Evolutionary conservation across 1,140 invertebrate species (phyloP).

Genomic region (Papilio xuthus): DNA sequence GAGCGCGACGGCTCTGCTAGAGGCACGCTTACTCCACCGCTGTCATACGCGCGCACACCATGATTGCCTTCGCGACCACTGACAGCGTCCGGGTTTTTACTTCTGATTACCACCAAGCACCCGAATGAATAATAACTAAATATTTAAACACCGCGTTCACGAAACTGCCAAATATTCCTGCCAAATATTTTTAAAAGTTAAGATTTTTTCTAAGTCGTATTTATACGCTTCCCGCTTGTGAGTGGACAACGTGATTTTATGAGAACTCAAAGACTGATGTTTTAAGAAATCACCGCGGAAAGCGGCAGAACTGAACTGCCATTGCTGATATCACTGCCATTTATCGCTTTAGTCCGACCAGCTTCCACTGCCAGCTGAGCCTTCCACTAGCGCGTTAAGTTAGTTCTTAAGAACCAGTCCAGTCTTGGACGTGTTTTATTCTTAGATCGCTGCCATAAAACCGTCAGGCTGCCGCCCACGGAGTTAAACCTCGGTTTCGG

Average conservation of each 20-base stretch:
- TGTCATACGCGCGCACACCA: conserved; percentile 61
- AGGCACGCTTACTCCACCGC: conserved; percentile 71
- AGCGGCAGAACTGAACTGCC: conserved; percentile 43
- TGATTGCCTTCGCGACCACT: conserved; percentile 54
- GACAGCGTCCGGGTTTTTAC: conserved; percentile 45
- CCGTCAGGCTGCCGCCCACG: conserved; percentile 53
- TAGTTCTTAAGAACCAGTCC: conserved; percentile 50
- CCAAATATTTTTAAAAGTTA: conserved; percentile 63
- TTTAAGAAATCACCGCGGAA: conserved; percentile 26
- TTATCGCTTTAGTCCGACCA: conserved; percentile 45
- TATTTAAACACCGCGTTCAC: conserved; percentile 52
- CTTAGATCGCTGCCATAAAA: conserved; percentile 48
- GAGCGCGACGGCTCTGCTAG: conserved; percentile 59
- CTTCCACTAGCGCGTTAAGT: conserved; percentile 61
- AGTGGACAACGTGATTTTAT: conserved; percentile 37
- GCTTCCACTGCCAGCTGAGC: conserved; percentile 69
- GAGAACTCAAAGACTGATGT: conserved; percentile 50
- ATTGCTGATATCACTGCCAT: conserved; percentile 56
- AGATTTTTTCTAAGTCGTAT: conserved; percentile 50
- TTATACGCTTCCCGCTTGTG: conserved; percentile 59
- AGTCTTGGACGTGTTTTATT: conserved; percentile 49
- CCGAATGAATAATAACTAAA: conserved; percentile 57
- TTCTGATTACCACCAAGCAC: conserved; percentile 52
- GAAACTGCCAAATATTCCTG: conserved; percentile 67
- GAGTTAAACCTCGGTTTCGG: conserved; percentile 47